A percentile compares a stretch with the other conserved stretches of the same genome.
Evolutionary conservation across 2,113 vertebrate species (phyloP).

Genomic region (Leptosomus discolor): DNA sequence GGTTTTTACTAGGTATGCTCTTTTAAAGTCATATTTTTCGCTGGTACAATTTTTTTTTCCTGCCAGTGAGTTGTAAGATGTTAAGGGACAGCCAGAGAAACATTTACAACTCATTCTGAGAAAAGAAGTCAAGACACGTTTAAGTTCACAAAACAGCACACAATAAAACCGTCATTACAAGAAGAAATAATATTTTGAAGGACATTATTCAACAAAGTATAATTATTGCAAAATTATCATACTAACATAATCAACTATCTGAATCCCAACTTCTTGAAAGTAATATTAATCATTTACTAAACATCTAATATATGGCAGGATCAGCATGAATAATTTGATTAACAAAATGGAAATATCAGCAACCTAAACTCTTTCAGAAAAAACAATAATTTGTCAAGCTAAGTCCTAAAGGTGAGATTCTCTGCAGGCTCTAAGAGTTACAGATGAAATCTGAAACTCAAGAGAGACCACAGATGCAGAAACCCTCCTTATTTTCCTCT

Average conservation of each 20-base stretch:
- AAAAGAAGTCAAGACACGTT: not conserved
- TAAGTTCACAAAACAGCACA: not conserved
- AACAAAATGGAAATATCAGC: not conserved
- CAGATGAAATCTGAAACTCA: not conserved
- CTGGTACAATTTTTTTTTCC: not conserved
- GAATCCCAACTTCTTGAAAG: not conserved
- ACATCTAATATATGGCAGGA: not conserved
- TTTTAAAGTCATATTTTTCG: not conserved
- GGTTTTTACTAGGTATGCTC: not conserved
- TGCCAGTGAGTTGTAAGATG: not conserved
- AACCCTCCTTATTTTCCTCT: not conserved
- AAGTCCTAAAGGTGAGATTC: not conserved
- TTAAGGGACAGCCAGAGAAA: not conserved
- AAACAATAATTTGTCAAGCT: not conserved
- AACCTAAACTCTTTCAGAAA: not conserved
- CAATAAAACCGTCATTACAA: not conserved
- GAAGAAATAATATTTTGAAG: not conserved
- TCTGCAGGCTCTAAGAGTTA: not conserved
- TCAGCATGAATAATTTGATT: not conserved
- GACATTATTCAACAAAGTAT: not conserved
- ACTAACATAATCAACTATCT: not conserved
- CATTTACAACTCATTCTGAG: not conserved
- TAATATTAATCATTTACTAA: not conserved
- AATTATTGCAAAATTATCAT: not conserved
- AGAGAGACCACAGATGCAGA: not conserved